These are phyloP conservation scores for Mythimna vitellina DNA, from an alignment of 2,888 invertebrate species.

Conservation along the genomic window DNA sequence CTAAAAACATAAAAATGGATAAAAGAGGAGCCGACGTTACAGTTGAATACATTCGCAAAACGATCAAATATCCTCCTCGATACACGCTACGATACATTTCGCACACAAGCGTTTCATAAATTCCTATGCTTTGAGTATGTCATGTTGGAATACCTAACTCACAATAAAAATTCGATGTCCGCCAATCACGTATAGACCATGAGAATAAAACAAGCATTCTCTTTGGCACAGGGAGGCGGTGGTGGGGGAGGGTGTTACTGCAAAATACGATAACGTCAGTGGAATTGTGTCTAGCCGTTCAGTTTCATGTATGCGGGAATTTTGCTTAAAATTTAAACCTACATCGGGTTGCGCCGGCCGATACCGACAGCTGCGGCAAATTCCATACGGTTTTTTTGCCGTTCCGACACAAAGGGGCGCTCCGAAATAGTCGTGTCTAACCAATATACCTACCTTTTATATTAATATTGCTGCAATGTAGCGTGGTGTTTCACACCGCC, in stretches of 20 bases:
- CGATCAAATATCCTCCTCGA: constrained; percentile 34
- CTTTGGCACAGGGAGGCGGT: constrained; percentile 67
- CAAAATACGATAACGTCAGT: constrained; percentile 74
- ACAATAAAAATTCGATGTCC: constrained; percentile 72
- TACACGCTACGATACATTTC: constrained; percentile 35
- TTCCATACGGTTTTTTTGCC: constrained; percentile 41
- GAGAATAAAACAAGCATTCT: constrained; percentile 73
- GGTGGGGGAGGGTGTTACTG: constrained; percentile 53
- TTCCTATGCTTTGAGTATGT: constrained; percentile 49
- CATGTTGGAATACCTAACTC: constrained; percentile 54
- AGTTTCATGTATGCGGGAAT: constrained; percentile 69
- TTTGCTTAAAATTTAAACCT: constrained; percentile 70
- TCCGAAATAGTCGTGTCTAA: constrained; percentile 28
- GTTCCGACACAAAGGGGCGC: constrained; percentile 21
- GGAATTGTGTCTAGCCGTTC: constrained; percentile 71
- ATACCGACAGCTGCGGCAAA: constrained; percentile 61
- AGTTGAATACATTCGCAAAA: constrained; percentile 47
- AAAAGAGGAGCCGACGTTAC: constrained; percentile 22
- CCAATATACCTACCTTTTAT: constrained; percentile 34
- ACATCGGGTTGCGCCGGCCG: constrained; percentile 57
- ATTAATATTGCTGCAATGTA: constrained; percentile 11
- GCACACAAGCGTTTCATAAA: constrained; percentile 46
- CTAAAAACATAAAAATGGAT: constrained; percentile 41
- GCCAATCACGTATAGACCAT: constrained; percentile 72
- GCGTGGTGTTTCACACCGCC: constrained; percentile 3